Evolutionary conservation across 2,888 invertebrate species (phyloP), one percentile per base, ranked within the genome.

Genomic region (Automeris io): DNA sequence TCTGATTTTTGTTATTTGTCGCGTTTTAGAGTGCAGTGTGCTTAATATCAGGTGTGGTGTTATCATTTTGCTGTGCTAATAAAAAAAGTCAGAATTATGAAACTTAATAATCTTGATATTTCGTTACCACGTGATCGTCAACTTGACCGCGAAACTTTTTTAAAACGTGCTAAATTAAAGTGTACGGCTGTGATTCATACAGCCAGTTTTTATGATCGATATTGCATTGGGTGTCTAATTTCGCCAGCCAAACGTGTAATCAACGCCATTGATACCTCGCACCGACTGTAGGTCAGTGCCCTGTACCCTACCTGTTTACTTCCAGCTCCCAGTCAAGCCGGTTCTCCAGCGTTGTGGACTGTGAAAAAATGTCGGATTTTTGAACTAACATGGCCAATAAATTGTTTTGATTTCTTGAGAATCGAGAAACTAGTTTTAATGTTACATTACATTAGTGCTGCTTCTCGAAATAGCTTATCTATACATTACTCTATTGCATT

Each of bases 241-340:
- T 31, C 13, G 12, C 35, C 41, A 45, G 39, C 35, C 7, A 18
- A 39, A 39, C 23, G 34, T 40, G 36, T 53, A 47, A 47, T 50
- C 51, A 49, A 52, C 70, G 65, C 65, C 80, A 82, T 82, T 81
- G 75, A 81, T 76, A 58, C 57, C 51, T 63, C 70, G 71, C 70
- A 61, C 52, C 60, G 64, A 57, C 68, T 71, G 69, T 80, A 72
- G 85, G 85, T 85, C 85, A 83, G 70, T 85, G 85, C 80, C 83
- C 83, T 70, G 65, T 69, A 64, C 68, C 70, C 73, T 80, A 81
- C 85, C 85, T 83, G 85, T 83, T 82, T 79, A 70, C 65, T 69
- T 57, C 58, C 57, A 52, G 61, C 52, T 68, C 71, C 75, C 66
- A 51, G 76, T 61, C 69, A 57, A 73, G 69, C 85, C 78, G 82